Base-by-base conservation (phyloP, 2,113 vertebrate genomes). In the Mastomys natalensis region DNA sequence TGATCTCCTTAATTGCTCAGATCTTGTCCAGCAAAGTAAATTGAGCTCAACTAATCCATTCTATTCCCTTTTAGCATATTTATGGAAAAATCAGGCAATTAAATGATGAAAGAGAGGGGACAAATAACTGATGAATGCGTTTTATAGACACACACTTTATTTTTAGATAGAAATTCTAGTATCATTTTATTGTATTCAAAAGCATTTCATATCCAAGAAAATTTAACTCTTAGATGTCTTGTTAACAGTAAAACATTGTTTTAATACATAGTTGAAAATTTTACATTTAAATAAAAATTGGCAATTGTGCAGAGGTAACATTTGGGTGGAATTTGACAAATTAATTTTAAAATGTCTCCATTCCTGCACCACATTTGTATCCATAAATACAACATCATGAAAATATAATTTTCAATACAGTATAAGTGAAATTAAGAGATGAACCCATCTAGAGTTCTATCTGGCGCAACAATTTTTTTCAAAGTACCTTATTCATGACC, bases 11-110 rank as follows among this genome's bases (percentile, higher is more conserved):
- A 98, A 98, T 98, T 98, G 96, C 84, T 98, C 96, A 98, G 93
- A 98, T 98, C 94, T 98, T 97, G 97, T 96, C 91, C 74, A 96
- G 94, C 97, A 89, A 98, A 95, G 78, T 93, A 98, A 98, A 98
- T 98, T 97, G 96, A 98, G 78, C 95, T 97, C 98, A 97, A 97
- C 91, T 97, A 96, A 98, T 98, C 78, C 95, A 93, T 96, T 97
- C 95, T 97, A 55, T 95, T 98, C 82, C 92, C 95, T 98, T 98
- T 94, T 97, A 95, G 95, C 90, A 96, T 97, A 98, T 98, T 98
- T 98, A 96, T 98, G 96, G 97, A 95, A 78, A 98, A 98, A 98
- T 96, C 72, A 98, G 92, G 96, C 97, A 98, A 98, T 98, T 98
- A 98, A 94, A 97, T 93, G 95, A 98, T 98, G 97, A 98, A 98